These are phyloP conservation scores for Torymus aiolomorphi DNA, from an alignment of 2,888 invertebrate genomes.

Conservation along the genomic window DNA sequence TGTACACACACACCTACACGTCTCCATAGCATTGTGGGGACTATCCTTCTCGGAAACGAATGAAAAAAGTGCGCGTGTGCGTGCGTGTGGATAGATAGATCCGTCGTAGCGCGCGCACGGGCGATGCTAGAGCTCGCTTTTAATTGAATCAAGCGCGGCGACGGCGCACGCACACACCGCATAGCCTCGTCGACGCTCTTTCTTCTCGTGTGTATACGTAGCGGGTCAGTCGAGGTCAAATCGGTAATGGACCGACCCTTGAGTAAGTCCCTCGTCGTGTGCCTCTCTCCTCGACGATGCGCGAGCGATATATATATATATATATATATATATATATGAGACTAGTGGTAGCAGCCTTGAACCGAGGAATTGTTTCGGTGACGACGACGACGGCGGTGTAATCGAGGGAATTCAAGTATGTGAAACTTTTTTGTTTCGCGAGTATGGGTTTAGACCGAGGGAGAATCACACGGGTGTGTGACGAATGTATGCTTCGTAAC, in stretches of 20 bases:
- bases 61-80: constrained; percentile 49
- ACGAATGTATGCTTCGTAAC: too few relatives aligned
- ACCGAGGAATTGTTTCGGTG: too few relatives aligned
- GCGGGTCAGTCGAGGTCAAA: constrained; percentile 73
- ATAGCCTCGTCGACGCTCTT: constrained; percentile 25
- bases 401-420: too few relatives aligned
- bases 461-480: too few relatives aligned
- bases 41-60: constrained; percentile 39
- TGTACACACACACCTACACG: background rate
- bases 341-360: too few relatives aligned
- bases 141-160: constrained; percentile 73
- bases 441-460: too few relatives aligned
- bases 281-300: too few relatives aligned
- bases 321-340: too few relatives aligned
- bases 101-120: too few relatives aligned
- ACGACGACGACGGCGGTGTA: too few relatives aligned
- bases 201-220: constrained; percentile 58
- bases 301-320: background rate
- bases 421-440: too few relatives aligned
- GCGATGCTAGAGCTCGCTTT: constrained; percentile 59
- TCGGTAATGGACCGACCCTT: constrained; percentile 72
- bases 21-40: too few relatives aligned
- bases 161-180: constrained; percentile 60
- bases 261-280: constrained; percentile 59
- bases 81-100: constrained; percentile 58